phyloP scores from a whole-genome alignment of 2,797 vertebrate genomes.

The Betta splendens region DNA sequence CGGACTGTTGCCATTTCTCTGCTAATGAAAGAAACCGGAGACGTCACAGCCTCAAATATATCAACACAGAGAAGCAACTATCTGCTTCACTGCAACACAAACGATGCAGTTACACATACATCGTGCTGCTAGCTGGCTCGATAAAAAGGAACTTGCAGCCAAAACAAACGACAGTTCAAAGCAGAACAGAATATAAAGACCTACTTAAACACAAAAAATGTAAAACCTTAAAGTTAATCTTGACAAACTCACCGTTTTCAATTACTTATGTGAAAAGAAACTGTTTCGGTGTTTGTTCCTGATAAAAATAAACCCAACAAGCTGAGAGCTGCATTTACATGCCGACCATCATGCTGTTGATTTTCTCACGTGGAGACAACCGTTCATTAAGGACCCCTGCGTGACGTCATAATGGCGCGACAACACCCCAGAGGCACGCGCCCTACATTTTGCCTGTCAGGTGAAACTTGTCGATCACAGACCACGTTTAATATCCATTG shows the following conservation, averaged over 20 bases:
- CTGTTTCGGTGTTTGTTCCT: not conserved
- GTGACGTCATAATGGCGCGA: slow-evolving; percentile 26
- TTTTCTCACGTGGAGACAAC: slow-evolving; percentile 76
- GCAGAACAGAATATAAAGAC: not conserved
- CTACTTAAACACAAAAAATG: not conserved
- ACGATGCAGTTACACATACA: not conserved
- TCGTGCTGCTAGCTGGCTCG: not conserved
- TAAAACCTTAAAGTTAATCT: not conserved
- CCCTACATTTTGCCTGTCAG: not conserved
- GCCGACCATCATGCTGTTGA: slow-evolving; percentile 62
- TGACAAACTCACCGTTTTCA: fast-evolving
- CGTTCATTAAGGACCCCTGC: slow-evolving; percentile 63
- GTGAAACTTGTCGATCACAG: not conserved
- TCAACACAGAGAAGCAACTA: not conserved
- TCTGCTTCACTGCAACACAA: not conserved
- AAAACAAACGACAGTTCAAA: slow-evolving; percentile 13
- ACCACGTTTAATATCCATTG: too few relatives aligned
- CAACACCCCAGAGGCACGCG: fast-evolving
- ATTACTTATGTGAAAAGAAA: not conserved
- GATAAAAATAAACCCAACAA: not conserved
- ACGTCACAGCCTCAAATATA: not conserved
- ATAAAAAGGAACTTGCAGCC: not conserved
- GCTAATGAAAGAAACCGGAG: not conserved
- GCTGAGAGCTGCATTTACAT: not conserved
- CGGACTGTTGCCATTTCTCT: slow-evolving; percentile 85